Percentiles rank a stretch among this genome's conserved stretches.
phyloP scores from a whole-genome alignment of 2,113 vertebrate species.

The Apeltes quadracus region DNA sequence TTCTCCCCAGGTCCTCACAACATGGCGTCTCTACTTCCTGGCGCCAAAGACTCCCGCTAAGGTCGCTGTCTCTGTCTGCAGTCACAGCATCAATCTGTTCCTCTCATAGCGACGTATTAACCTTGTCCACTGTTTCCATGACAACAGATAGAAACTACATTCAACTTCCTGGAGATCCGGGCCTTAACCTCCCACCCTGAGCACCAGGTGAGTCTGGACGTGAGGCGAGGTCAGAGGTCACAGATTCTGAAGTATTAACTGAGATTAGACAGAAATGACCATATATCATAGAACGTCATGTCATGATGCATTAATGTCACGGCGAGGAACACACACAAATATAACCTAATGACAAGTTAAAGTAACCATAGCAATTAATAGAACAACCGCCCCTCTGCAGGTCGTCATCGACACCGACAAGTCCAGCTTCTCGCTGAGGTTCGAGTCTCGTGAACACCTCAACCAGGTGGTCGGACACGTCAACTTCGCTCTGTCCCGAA shows the following conservation, averaged over 20 bases:
- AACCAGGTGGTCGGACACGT: conserved; percentile 85
- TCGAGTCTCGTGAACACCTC: conserved; percentile 82
- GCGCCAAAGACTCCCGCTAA: conserved; percentile 84
- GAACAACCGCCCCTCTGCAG: conserved; percentile 58
- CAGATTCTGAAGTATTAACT: no score
- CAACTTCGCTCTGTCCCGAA: conserved; percentile 84
- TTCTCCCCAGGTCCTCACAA: conserved; percentile 74
- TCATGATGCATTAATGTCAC: no score
- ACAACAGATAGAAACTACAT: conserved; percentile 75
- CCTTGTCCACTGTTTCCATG: conserved; percentile 13
- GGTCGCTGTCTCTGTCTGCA: conserved; percentile 62
- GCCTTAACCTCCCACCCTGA: conserved; percentile 78
- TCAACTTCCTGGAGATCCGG: conserved; percentile 82
- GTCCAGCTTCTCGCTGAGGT: conserved; percentile 80
- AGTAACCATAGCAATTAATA: not conserved
- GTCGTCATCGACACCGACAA: conserved; percentile 88
- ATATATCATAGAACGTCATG: no score
- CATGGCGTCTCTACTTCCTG: conserved; percentile 86
- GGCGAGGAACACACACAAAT: no score
- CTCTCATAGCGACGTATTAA: not conserved
- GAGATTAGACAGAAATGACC: no score
- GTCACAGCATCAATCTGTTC: not conserved
- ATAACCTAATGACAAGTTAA: no score
- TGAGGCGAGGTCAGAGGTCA: not conserved
- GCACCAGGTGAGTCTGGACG: conserved; percentile 66